Evolutionary conservation across 1,140 invertebrate species (phyloP).

Genomic region (Venturia canescens): DNA sequence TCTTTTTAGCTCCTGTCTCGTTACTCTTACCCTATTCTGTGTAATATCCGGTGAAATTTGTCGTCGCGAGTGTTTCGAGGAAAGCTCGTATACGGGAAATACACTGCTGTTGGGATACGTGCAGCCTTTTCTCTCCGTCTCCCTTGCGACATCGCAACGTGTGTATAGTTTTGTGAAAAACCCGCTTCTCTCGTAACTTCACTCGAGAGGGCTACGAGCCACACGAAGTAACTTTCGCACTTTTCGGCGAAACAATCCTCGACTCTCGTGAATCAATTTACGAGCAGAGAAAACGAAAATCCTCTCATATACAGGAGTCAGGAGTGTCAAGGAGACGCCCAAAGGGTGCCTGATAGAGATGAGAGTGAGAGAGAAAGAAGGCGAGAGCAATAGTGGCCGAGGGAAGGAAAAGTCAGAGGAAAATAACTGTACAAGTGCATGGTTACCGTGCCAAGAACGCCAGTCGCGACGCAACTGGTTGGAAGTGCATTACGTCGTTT

Average conservation of each 20-base stretch:
- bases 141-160: background rate
- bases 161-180: conserved; percentile 5
- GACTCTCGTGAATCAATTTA: conserved; percentile 21
- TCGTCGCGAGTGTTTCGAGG: conserved; percentile 1
- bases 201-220: background rate
- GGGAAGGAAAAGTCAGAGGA: background rate
- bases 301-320: background rate
- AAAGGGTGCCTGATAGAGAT: conserved; percentile 19
- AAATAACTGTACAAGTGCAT: conserved; percentile 8
- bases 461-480: conserved; percentile 1
- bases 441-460: conserved; percentile 4
- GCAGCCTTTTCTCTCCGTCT: background rate
- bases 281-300: conserved; percentile 14
- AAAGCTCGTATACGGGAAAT: conserved; percentile 13
- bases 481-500: conserved; percentile 27
- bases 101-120: background rate
- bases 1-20: background rate
- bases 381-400: background rate
- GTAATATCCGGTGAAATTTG: conserved; percentile 22
- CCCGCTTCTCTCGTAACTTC: conserved; percentile 2
- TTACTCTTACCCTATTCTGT: background rate
- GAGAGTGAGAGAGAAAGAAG: conserved; percentile 7
- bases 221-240: conserved; percentile 19
- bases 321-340: conserved; percentile 34
- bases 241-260: conserved; percentile 16